Conservation (phyloP, 2,888 invertebrate genomes). For the Myopa tessellatipennis region DNA sequence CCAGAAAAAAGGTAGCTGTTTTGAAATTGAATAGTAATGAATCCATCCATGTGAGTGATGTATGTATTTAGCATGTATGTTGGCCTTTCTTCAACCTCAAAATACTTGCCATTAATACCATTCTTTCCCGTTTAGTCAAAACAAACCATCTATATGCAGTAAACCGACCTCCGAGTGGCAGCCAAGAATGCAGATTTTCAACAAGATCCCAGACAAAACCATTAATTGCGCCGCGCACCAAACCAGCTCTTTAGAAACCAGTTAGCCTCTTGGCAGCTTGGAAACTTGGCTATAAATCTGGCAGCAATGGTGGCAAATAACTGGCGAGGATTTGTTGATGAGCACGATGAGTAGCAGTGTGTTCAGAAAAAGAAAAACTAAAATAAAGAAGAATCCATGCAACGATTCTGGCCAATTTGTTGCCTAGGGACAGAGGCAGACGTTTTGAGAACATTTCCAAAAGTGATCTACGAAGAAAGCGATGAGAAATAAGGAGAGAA, state of each 20-base stretch:
- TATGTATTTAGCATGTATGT: too few species aligned
- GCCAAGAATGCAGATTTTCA: slow-evolving; percentile 58
- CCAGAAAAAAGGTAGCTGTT: neutral
- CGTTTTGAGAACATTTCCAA: too few species aligned
- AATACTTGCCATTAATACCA: neutral
- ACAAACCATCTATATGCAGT: slow-evolving; percentile 1
- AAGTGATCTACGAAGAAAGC: too few species aligned
- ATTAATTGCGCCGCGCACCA: neutral
- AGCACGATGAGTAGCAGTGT: too few species aligned
- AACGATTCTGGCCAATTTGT: neutral
- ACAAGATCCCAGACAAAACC: slow-evolving; percentile 46
- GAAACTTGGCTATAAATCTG: too few species aligned
- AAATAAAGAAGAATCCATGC: too few species aligned
- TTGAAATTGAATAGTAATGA: neutral
- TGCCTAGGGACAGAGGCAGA: neutral
- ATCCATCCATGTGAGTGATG: neutral
- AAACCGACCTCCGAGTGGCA: neutral
- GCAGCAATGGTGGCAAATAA: too few species aligned
- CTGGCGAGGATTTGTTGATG: too few species aligned
- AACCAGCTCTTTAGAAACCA: slow-evolving; percentile 3
- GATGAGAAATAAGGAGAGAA: too few species aligned
- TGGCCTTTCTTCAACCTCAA: neutral
- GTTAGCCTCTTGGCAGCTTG: neutral
- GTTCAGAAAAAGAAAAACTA: too few species aligned
- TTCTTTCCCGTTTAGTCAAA: slow-evolving; percentile 16